Evolutionary conservation across 2,888 invertebrate species (phyloP).

Genomic region (Hypselothyrea guttata): DNA sequence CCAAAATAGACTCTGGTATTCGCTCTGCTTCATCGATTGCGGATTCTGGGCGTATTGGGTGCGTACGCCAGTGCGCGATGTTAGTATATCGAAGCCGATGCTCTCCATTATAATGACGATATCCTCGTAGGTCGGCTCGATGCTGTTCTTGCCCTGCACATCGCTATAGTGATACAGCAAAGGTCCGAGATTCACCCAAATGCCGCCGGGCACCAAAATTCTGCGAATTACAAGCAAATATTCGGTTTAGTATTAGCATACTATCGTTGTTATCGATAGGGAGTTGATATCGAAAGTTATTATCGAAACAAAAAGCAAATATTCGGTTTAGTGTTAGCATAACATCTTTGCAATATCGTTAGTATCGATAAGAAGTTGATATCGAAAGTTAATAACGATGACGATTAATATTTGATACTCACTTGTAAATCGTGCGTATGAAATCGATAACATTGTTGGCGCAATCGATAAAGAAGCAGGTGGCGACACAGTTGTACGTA

Average conservation of each 20-base stretch:
- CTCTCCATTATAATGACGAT: slow-evolving; percentile 89
- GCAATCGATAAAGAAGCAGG: slow-evolving; percentile 99
- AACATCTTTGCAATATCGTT: no score
- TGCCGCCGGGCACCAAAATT: slow-evolving; percentile 94
- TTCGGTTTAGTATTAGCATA: no score
- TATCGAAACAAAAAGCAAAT: no score
- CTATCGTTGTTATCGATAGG: no score
- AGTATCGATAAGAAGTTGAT: no score
- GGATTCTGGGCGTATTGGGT: slow-evolving; percentile 96
- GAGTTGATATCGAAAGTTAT: no score
- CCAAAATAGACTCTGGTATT: slow-evolving; percentile 96
- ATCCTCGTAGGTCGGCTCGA: slow-evolving; percentile 96
- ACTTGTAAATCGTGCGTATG: slow-evolving; percentile 93
- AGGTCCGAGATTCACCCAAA: slow-evolving; percentile 96
- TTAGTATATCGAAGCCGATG: slow-evolving; percentile 91
- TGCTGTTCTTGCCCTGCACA: slow-evolving; percentile 92
- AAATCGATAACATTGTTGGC: slow-evolving; percentile 98
- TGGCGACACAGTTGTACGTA: slow-evolving; percentile 93
- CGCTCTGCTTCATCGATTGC: slow-evolving; percentile 95
- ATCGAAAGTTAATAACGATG: no score
- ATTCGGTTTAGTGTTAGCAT: no score
- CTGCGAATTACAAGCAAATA: no score
- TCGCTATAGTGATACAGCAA: slow-evolving; percentile 96
- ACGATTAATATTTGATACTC: not conserved
- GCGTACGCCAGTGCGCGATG: slow-evolving; percentile 87